These are phyloP conservation scores for Pagetopsis macropterus DNA, from an alignment of 2,797 vertebrate species.

Conservation along the genomic window DNA sequence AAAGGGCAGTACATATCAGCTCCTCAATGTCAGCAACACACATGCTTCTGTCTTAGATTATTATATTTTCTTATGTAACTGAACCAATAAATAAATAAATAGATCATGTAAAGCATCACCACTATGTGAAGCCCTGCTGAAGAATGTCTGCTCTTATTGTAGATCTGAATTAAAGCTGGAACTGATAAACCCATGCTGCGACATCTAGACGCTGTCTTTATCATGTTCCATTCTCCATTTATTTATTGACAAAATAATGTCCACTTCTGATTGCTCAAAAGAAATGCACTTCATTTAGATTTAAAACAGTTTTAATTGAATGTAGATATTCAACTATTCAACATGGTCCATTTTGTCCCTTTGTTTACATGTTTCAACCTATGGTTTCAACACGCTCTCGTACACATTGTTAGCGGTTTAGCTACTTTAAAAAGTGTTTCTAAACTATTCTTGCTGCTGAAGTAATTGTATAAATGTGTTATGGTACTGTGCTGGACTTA, in stretches of 20 bases:
- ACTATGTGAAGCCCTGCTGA: slow-evolving; percentile 82
- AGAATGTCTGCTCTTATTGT: slow-evolving; percentile 79
- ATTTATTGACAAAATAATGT: slow-evolving; percentile 28
- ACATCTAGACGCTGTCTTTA: slow-evolving; percentile 42
- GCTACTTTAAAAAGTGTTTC: not conserved
- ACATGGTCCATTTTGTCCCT: slow-evolving; percentile 12
- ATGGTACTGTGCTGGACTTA: not conserved
- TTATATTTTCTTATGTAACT: slow-evolving; percentile 72
- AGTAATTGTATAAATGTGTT: slow-evolving; percentile 23
- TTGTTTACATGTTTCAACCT: slow-evolving; percentile 6
- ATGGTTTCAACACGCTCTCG: not conserved
- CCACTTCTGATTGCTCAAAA: slow-evolving; percentile 30
- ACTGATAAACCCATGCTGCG: slow-evolving; percentile 46
- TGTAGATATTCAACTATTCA: slow-evolving; percentile 1
- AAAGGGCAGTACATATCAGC: slow-evolving; percentile 56
- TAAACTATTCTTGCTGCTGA: slow-evolving; percentile 7
- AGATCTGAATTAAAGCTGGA: slow-evolving; percentile 78
- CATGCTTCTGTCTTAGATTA: slow-evolving; percentile 42
- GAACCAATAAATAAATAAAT: slow-evolving; percentile 78
- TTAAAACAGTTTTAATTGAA: slow-evolving; percentile 25
- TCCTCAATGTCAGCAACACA: slow-evolving; percentile 48
- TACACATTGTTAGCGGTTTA: not conserved
- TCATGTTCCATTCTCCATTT: slow-evolving; percentile 28
- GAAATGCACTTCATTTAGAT: slow-evolving; percentile 27
- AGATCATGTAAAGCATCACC: slow-evolving; percentile 56